Conservation (phyloP, 2,797 vertebrate genomes). For the Eulemur coronatus region DNA sequence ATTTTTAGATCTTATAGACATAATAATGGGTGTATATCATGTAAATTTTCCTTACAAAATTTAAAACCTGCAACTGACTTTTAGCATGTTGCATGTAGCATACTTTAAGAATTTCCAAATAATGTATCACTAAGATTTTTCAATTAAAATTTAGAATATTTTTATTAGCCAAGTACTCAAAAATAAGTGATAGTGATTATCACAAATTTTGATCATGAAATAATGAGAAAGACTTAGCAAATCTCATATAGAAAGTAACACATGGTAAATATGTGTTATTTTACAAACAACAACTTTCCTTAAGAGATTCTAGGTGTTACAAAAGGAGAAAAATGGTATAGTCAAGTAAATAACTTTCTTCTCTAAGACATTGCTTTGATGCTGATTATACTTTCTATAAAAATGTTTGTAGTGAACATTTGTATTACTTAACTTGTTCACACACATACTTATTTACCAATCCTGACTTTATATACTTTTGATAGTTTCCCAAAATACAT, state of each 20-base stretch:
- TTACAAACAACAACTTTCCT: neutral
- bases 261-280: neutral
- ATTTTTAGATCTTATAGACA: neutral
- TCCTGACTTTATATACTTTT: neutral
- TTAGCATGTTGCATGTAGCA: no score
- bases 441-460: neutral
- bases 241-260: neutral
- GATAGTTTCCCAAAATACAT: neutral
- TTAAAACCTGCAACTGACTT: neutral
- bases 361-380: neutral
- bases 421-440: neutral
- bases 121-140: neutral
- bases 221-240: neutral
- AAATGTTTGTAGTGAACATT: neutral
- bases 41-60: neutral
- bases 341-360: neutral
- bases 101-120: neutral
- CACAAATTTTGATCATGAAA: neutral
- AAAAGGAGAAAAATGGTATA: neutral
- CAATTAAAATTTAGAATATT: neutral
- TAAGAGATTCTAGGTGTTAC: neutral
- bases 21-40: neutral
- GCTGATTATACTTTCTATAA: neutral
- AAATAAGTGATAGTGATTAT: slow-evolving; percentile 8
- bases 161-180: slow-evolving; percentile 10